A percentile compares a stretch with the other conserved stretches of the same genome.
Evolutionary conservation across 2,113 vertebrate species (phyloP).

Genomic region (Corythaixoides concolor): DNA sequence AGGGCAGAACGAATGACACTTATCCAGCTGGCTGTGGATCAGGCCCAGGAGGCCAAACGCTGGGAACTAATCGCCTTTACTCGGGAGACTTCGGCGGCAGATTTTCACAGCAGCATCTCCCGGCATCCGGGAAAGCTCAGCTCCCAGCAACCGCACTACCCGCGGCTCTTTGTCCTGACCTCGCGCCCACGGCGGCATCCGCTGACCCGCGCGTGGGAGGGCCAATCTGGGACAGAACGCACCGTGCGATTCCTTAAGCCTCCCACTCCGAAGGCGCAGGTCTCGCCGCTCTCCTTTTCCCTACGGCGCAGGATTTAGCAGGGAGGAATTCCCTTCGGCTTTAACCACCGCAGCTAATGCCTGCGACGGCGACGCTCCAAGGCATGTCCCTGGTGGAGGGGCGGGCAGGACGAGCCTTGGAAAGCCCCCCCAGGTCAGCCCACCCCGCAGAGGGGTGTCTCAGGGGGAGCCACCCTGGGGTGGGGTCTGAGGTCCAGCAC

Average conservation of each 20-base stretch:
- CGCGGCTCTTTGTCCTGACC: neutral
- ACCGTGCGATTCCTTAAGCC: accelerated
- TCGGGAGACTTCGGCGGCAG: neutral
- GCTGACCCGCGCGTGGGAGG: neutral
- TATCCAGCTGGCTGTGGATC: neutral
- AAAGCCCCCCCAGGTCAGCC: neutral
- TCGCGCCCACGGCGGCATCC: neutral
- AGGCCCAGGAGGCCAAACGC: neutral
- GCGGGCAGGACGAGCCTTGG: too few relatives aligned
- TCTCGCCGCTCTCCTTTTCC: neutral
- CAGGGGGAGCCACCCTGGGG: too few relatives aligned
- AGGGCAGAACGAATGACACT: neutral
- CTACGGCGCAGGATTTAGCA: too few relatives aligned
- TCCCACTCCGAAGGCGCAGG: neutral
- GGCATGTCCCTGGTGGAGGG: too few relatives aligned
- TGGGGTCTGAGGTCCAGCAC: neutral
- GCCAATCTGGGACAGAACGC: neutral
- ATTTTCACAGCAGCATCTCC: neutral
- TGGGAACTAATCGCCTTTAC: neutral
- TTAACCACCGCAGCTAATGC: neutral
- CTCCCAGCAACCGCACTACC: neutral
- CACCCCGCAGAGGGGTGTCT: too few relatives aligned
- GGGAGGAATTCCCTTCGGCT: neutral
- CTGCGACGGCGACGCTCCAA: neutral
- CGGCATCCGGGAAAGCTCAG: neutral